These are phyloP conservation scores for Hormaphis cornu DNA, from an alignment of 1,140 invertebrate genomes.

Conservation along the genomic window DNA sequence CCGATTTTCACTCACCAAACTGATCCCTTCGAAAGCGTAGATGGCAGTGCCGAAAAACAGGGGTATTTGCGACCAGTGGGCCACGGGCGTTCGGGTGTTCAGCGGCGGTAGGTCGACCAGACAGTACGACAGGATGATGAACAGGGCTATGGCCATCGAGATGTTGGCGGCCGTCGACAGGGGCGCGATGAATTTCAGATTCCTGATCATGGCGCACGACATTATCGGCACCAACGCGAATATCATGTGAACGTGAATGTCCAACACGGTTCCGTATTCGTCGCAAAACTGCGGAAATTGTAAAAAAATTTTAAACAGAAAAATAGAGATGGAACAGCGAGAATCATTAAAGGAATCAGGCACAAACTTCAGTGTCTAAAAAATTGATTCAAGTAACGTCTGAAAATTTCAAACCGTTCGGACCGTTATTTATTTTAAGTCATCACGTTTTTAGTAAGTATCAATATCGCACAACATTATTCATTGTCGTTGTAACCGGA, in stretches of 20 bases:
- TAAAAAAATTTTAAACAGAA: conserved; percentile 9
- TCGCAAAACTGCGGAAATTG: conserved; percentile 60
- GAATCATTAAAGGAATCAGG: too few relatives aligned
- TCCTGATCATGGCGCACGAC: conserved; percentile 63
- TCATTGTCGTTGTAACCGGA: too few relatives aligned
- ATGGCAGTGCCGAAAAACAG: conserved; percentile 82
- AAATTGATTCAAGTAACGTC: too few relatives aligned
- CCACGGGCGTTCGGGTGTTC: conserved; percentile 40
- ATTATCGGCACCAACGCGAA: conserved; percentile 61
- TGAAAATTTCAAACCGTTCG: too few relatives aligned
- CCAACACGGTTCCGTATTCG: conserved; percentile 49
- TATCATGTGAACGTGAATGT: conserved; percentile 62
- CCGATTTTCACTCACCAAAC: conserved; percentile 53
- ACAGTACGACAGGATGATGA: conserved; percentile 69
- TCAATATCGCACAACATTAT: too few relatives aligned
- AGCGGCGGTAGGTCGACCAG: conserved; percentile 34
- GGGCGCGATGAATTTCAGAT: conserved; percentile 73
- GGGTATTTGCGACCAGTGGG: conserved; percentile 52
- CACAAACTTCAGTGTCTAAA: too few relatives aligned
- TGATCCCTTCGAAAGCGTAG: conserved; percentile 82
- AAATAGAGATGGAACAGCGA: not conserved
- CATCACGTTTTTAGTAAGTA: too few relatives aligned
- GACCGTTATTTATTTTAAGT: too few relatives aligned
- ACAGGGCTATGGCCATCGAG: conserved; percentile 60
- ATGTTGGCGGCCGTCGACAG: conserved; percentile 79